phyloP scores from a whole-genome alignment of 2,797 vertebrate species.

The Triplophysa yarkandensis region DNA sequence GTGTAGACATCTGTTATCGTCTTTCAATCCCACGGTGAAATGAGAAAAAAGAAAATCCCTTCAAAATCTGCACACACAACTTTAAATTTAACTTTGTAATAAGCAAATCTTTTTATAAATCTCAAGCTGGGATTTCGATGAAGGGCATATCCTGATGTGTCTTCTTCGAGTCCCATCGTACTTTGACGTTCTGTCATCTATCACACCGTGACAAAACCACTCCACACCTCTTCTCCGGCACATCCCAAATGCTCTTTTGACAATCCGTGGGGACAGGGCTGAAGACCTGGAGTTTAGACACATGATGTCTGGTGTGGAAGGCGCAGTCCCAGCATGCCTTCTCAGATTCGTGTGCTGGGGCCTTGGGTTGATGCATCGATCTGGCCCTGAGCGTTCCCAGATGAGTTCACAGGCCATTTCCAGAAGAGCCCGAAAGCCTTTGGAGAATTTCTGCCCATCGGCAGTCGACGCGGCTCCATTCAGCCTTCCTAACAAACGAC shows the following conservation, averaged over 20 bases:
- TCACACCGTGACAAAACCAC: slow-evolving; percentile 34
- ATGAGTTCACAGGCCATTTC: slow-evolving; percentile 72
- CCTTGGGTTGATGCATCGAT: slow-evolving; percentile 78
- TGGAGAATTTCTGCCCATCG: slow-evolving; percentile 71
- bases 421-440: slow-evolving; percentile 64
- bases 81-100: neutral
- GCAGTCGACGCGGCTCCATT: slow-evolving; percentile 61
- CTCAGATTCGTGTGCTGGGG: slow-evolving; percentile 69
- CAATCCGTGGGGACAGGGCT: slow-evolving; percentile 28
- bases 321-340: slow-evolving; percentile 69
- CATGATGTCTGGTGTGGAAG: slow-evolving; percentile 67
- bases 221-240: slow-evolving; percentile 31
- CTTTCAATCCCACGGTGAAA: neutral
- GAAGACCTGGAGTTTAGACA: slow-evolving; percentile 65
- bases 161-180: slow-evolving; percentile 18
- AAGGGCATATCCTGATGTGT: slow-evolving; percentile 34
- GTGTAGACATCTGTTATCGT: neutral
- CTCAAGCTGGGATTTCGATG: neutral
- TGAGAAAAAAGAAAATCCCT: neutral
- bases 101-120: neutral
- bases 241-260: slow-evolving; percentile 35
- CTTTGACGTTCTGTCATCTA: slow-evolving; percentile 34
- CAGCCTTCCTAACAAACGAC: slow-evolving; percentile 62
- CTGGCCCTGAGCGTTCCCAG: slow-evolving; percentile 75
- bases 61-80: neutral